These are phyloP conservation scores for Leptodactylus fuscus DNA, from an alignment of 2,113 vertebrate species.

Conservation along the genomic window DNA sequence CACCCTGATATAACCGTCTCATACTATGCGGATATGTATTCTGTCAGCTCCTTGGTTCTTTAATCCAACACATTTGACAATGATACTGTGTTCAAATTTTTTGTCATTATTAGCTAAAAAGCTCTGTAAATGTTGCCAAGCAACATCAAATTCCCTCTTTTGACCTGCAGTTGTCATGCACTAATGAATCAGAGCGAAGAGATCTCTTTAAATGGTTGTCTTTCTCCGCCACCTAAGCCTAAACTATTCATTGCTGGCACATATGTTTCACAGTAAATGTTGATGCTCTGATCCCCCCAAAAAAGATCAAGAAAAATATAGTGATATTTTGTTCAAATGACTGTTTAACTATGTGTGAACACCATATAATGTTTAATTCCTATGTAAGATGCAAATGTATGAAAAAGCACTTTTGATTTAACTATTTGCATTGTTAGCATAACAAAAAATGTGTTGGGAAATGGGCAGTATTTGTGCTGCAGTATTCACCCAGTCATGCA, in stretches of 20 bases:
- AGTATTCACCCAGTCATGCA: slow-evolving; percentile 76
- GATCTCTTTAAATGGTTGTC: slow-evolving; percentile 30
- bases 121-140: slow-evolving; percentile 32
- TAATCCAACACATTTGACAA: too few relatives aligned
- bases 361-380: slow-evolving; percentile 51
- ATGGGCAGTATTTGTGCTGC: slow-evolving; percentile 66
- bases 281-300: not conserved
- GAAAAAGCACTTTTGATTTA: slow-evolving; percentile 21
- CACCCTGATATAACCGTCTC: too few relatives aligned
- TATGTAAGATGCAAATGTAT: slow-evolving; percentile 56
- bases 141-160: slow-evolving; percentile 36
- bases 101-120: slow-evolving; percentile 7
- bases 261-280: not conserved
- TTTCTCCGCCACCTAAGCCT: not conserved
- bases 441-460: slow-evolving; percentile 77
- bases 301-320: not conserved
- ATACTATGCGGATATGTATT: too few relatives aligned
- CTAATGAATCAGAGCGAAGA: slow-evolving; percentile 17
- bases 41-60: too few relatives aligned
- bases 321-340: not conserved
- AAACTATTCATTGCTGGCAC: not conserved
- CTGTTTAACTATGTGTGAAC: not conserved
- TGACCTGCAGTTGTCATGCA: slow-evolving; percentile 1
- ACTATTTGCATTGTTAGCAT: slow-evolving; percentile 70
- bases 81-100: too few relatives aligned